phyloP scores from a whole-genome alignment of 2,113 vertebrate genomes.

The Ammodytes marinus region DNA sequence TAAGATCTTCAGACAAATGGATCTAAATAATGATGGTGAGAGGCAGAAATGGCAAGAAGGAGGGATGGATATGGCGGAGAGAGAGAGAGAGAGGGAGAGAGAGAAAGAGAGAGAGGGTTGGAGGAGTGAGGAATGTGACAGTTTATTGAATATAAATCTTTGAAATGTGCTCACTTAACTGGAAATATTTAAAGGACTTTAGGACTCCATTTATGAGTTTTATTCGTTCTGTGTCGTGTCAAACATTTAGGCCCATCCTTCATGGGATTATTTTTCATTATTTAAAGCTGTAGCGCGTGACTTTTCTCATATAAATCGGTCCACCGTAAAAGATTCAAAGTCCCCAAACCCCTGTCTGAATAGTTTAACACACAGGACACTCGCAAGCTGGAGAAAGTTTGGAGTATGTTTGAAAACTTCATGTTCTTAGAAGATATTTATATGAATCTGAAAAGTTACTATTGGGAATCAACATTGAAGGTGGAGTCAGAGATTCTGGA shows the following conservation, averaged over 20 bases:
- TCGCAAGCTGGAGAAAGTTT: too few relatives aligned
- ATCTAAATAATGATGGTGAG: slow-evolving; percentile 98
- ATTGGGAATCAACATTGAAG: too few relatives aligned
- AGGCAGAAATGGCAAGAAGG: slow-evolving; percentile 43
- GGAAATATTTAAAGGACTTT: background rate
- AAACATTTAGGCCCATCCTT: background rate
- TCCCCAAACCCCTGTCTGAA: too few relatives aligned
- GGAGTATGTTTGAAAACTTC: too few relatives aligned
- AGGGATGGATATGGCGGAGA: background rate
- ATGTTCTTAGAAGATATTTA: too few relatives aligned
- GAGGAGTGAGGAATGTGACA: background rate
- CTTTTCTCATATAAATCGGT: too few relatives aligned
- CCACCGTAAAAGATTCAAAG: too few relatives aligned
- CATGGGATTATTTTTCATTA: too few relatives aligned
- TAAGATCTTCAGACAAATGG: slow-evolving; percentile 99
- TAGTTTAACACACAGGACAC: too few relatives aligned
- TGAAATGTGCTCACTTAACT: slow-evolving; percentile 33
- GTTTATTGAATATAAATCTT: slow-evolving; percentile 30
- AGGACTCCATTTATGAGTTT: background rate
- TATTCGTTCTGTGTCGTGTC: background rate
- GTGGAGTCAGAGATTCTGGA: too few relatives aligned
- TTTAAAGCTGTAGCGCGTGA: too few relatives aligned
- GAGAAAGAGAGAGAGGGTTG: background rate
- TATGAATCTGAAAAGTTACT: too few relatives aligned
- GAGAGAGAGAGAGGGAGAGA: background rate